These are phyloP conservation scores for Eurosta solidaginis DNA, from an alignment of 1,140 invertebrate genomes.

Conservation along the genomic window DNA sequence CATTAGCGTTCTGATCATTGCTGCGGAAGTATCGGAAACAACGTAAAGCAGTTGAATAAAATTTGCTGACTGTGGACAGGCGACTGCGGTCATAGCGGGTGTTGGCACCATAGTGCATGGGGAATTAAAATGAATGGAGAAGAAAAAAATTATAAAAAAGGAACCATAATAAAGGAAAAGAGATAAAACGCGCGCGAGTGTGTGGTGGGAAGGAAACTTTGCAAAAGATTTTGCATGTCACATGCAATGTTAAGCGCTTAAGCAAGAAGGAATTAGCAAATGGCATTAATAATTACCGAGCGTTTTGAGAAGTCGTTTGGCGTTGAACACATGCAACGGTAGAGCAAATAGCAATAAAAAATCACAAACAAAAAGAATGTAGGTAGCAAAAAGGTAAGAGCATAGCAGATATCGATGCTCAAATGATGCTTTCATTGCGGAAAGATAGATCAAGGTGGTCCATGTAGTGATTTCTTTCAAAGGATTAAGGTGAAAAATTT, in stretches of 20 bases:
- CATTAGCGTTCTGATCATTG: constrained; percentile 29
- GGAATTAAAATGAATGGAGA: not conserved
- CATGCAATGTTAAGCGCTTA: constrained; percentile 2
- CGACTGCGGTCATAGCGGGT: constrained; percentile 5
- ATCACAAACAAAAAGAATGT: not conserved
- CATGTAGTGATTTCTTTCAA: no score
- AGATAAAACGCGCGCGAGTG: not conserved
- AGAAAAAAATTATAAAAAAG: not conserved
- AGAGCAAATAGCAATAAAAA: not conserved
- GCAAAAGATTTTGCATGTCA: constrained; percentile 29
- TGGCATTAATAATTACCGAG: constrained; percentile 32
- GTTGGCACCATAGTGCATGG: not conserved
- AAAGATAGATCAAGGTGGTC: no score
- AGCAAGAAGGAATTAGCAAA: not conserved
- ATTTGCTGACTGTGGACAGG: constrained; percentile 12
- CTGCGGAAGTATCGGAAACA: constrained; percentile 27
- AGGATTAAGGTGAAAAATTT: no score
- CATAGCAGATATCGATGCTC: no score
- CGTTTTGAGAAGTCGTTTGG: constrained; percentile 29
- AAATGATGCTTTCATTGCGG: no score
- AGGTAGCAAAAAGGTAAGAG: no score
- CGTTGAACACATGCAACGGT: not conserved
- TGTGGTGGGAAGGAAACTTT: not conserved
- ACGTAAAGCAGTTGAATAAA: not conserved
- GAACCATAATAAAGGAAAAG: not conserved